Conservation (phyloP, 2,888 invertebrate species). For the Helleia helle region DNA sequence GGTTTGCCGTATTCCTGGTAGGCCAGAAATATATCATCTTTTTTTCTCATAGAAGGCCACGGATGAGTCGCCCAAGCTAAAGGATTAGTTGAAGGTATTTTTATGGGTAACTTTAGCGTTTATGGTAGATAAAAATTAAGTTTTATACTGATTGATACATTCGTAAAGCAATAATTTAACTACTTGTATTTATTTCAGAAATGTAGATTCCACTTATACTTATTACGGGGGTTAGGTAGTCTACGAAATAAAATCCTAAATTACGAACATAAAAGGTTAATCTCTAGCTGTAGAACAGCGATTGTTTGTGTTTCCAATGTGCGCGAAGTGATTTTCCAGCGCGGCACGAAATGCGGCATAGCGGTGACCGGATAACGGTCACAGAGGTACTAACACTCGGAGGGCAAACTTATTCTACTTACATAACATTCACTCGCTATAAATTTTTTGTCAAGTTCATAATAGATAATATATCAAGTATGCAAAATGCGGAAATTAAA, state of each 20-base stretch:
- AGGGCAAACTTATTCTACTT: conserved; percentile 36
- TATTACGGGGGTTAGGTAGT: no score
- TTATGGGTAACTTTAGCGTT: no score
- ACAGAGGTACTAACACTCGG: conserved; percentile 42
- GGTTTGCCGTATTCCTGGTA: no score
- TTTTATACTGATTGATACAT: no score
- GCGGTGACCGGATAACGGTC: conserved; percentile 68
- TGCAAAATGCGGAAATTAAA: not conserved
- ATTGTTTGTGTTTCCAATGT: conserved; percentile 31
- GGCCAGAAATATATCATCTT: no score
- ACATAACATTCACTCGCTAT: not conserved
- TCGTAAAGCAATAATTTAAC: no score
- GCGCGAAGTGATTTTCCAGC: conserved; percentile 37
- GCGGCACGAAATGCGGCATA: conserved; percentile 29
- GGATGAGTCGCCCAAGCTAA: no score
- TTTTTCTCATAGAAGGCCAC: no score
- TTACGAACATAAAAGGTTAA: conserved; percentile 4
- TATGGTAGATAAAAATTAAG: no score
- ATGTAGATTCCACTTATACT: no score
- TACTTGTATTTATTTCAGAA: no score
- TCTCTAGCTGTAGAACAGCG: conserved; percentile 18
- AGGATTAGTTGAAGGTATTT: no score
- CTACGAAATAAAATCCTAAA: not conserved
- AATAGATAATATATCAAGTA: not conserved
- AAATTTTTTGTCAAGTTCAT: not conserved